These are phyloP conservation scores for Prochilodus magdalenae DNA, from an alignment of 2,113 vertebrate species.

Conservation along the genomic window DNA sequence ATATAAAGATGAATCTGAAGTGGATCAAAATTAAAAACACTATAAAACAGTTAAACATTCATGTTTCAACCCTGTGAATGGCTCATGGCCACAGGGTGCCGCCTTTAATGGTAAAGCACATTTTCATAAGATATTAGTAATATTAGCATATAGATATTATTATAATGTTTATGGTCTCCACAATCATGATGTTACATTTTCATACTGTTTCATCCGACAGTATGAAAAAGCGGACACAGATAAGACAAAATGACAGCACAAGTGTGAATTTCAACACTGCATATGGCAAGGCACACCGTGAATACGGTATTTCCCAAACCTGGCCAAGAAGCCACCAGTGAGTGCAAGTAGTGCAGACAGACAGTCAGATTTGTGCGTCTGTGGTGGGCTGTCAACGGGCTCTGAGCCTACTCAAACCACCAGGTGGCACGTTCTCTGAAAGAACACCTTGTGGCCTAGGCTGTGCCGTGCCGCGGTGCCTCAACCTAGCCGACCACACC, in stretches of 20 bases:
- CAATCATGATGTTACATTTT: background rate
- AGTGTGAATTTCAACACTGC: constrained; percentile 15
- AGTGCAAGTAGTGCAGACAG: constrained; percentile 33
- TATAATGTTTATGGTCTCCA: too few species aligned
- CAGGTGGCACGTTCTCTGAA: constrained; percentile 58
- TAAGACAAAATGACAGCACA: background rate
- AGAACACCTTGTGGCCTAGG: constrained; percentile 51
- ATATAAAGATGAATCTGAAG: too few species aligned
- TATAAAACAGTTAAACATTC: too few species aligned
- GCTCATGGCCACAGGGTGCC: too few species aligned
- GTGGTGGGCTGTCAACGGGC: constrained; percentile 21
- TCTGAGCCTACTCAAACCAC: constrained; percentile 32
- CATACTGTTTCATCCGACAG: background rate
- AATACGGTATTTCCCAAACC: constrained; percentile 23
- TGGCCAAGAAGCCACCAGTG: constrained; percentile 12
- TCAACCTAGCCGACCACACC: constrained; percentile 51
- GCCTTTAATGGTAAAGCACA: too few species aligned
- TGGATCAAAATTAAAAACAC: too few species aligned
- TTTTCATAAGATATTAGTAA: too few species aligned
- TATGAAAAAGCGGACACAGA: constrained; percentile 4
- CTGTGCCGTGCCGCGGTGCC: background rate
- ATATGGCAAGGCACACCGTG: constrained; percentile 33
- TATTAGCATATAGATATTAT: too few species aligned
- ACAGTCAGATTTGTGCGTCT: constrained; percentile 10
- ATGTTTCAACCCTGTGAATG: too few species aligned